Evolutionary conservation across 1,140 invertebrate species (phyloP), one percentile per base, ranked within the genome.

Genomic region (Maniola jurtina): DNA sequence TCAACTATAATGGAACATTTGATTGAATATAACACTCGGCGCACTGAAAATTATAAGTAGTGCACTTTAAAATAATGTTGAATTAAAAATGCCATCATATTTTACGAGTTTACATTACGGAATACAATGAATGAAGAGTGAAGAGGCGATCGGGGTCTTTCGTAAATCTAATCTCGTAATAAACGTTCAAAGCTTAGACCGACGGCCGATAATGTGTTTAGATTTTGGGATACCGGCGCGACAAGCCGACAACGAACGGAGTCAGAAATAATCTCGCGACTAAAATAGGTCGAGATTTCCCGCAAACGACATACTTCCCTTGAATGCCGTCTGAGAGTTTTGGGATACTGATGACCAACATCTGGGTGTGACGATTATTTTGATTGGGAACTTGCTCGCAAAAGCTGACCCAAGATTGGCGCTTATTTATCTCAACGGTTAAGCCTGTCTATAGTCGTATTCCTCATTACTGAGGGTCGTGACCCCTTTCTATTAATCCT

Each of bases 261-360:
- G 73, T 79, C 86, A 75, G 76, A 88, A 89, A 89, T 89, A 89
- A 88, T 88, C 85, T 79, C 69, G 71, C 63, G 55, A 59, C 84
- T 88, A 88, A 80, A 87, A 82, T 88, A 88, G 84, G 77, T 77
- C 74, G 70, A 76, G 81, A 80, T 86, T 89, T 87, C 80, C 77
- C 76, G 77, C 83, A 86, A 87, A 86, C 80, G 87, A 89, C 85
- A 88, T 73, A 87, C 84, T 84, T 85, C 73, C 70, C 72, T 69
- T 72, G 47, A 56, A 61, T 61, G 64, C 38, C 61, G 64, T 69
- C 60, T 66, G 61, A 60, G 36, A 9, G 14, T 14, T 25, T 16
- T 61, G 10, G n/a, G n/a, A n/a, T n/a, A n/a, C n/a, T 35, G 58
- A 67, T 55, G 35, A 38, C 35, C 55, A 55, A 42, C 48, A 61